phyloP scores from a whole-genome alignment of 35 echinoderm and acorn worm genomes.

The Lytechinus variegatus region DNA sequence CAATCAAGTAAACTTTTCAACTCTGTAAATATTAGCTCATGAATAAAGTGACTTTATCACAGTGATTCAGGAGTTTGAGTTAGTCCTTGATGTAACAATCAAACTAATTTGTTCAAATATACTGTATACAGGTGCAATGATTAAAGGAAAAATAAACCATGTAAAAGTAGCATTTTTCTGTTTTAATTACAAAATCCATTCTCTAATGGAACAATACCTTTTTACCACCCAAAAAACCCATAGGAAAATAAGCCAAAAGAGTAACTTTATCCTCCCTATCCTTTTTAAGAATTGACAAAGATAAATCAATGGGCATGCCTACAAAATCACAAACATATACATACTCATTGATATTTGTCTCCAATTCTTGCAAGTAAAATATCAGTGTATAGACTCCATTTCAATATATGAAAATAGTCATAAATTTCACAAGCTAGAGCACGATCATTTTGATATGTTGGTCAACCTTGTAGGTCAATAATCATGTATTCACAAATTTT shows the following conservation, averaged over 20 bases:
- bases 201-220: neutral
- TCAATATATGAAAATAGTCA: too few species aligned
- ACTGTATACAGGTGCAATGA: neutral
- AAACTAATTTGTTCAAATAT: neutral
- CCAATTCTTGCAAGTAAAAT: too few species aligned
- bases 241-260: neutral
- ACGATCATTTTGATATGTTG: too few species aligned
- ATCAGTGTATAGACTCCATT: too few species aligned
- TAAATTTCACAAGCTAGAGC: too few species aligned
- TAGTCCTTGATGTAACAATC: neutral
- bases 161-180: neutral
- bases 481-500: too few species aligned
- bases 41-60: neutral
- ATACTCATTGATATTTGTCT: too few species aligned
- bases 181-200: neutral
- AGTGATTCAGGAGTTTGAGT: neutral
- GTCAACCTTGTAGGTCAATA: too few species aligned
- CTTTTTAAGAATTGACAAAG: neutral
- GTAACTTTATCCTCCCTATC: neutral
- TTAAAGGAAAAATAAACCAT: neutral
- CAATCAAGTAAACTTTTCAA: neutral
- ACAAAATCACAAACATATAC: neutral
- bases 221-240: too few species aligned
- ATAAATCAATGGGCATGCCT: neutral
- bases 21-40: conserved; percentile 3